Base-by-base conservation (phyloP, 92 coral and sea anemone species). In the Montipora capitata region DNA sequence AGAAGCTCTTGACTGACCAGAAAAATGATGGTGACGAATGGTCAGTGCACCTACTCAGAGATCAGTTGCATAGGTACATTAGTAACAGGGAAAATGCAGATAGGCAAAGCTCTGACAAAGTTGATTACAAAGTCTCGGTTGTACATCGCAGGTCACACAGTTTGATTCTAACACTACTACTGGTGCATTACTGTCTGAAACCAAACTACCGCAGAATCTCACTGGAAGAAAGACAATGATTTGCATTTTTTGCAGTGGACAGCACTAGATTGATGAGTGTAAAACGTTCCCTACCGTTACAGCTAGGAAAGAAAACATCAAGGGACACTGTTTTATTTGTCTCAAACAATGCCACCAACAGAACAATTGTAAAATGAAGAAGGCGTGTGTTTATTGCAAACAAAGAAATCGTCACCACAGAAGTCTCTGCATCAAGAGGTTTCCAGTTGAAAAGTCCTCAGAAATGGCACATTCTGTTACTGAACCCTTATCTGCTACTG, bases 241-340 rank as follows among this genome's bases (percentile, higher is more conserved):
- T 17, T 76, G 80, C 48, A 49, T 12, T 5, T 76, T 17, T 51
- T 76, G 80, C 48, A 44, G 48, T 40, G 65, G 64, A 42, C 13
- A 62, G 20, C 80, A 76, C 72, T 78, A 74, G 71, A 48, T 17
- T 9, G 85, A 76, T 13, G 68, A 84, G 78, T 86, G 90, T 40
- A 66, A 27, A 57, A 56, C 12, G 76, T 86, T 42, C 78, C 16
- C 69, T 14, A 86, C 88, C 7, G 91, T 87, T 56, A 16, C 68
- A 81, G 88, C 68, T 4, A 81, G 88, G 57, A 88, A 88, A 52
- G 88, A 85, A 81, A 88, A 73, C 59, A 81, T 81, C 16, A 88
- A 72, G 79, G 88, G 92, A 65, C 76, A 69, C 38, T 81, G 92
- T 81, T 88, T 80, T 54, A 88, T 80, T 39, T 88, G 88, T 56